Evolutionary conservation across 2,113 vertebrate species (phyloP), one percentile per base, ranked within the genome.

Genomic region (Alosa alosa): DNA sequence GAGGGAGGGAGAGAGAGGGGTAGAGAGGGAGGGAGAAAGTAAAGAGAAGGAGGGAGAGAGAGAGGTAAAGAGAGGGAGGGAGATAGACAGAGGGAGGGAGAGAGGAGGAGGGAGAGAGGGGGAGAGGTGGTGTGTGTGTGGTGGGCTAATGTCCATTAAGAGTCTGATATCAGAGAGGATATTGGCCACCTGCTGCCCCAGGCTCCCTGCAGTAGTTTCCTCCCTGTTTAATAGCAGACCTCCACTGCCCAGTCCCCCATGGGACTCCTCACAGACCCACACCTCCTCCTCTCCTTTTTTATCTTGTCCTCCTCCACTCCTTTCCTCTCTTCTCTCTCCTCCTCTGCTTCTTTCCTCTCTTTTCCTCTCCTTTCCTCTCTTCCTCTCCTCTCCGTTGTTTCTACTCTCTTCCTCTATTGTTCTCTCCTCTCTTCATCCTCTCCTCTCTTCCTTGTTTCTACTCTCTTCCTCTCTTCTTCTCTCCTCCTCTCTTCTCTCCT

Each of bases 111-210:
- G 22, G 57, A 22, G 0, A 64, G 20, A 5, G 6, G 22, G 20
- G 1, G 57, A 25, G 20, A 3, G 60, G 20, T 25, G 60, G 64
- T 72, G 64, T 11, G 9, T 31, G 64, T 36, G 64, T 72, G 25
- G 64, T 9, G 64, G 20, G 7, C 1, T 10, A 13, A 13, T 68
- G 60, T 25, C 60, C 60, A 68, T 68, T 68, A 68, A 31, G 60
- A 25, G 60, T 1, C 6, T 68, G 55, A 20, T 18, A 60, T 60
- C 55, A 68, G 60, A 9, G 60, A 11, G 60, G 60, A 68, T 9
- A 72, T 72, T 72, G 64, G 64, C 64, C 64, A 68, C 64, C n/a
- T 72, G 64, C 8, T 72, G 64, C 64, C 25, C n/a, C 60, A 25
- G 22, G 3, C 8, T 8, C 22, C n/a, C 6, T 7, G 6, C 55